Conservation (phyloP, 2,797 vertebrate species). For the Orientallactaga sibirica region DNA sequence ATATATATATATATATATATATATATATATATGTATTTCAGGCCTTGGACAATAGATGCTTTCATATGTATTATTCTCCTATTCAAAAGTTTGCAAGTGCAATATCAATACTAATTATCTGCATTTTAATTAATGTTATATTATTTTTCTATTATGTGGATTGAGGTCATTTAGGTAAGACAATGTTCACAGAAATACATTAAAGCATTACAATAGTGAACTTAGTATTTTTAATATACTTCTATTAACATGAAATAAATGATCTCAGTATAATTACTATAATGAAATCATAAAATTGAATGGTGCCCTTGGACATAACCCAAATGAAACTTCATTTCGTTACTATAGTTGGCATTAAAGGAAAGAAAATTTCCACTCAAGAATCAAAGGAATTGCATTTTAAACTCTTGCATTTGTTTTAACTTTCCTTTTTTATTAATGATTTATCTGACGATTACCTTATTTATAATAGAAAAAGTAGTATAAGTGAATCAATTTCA, state of each 20-base stretch:
- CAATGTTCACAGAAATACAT: not conserved
- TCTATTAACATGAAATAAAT: conserved; percentile 59
- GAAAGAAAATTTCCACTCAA: not conserved
- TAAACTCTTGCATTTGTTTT: conserved; percentile 52
- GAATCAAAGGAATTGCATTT: conserved; percentile 29
- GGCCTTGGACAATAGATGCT: not conserved
- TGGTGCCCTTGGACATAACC: conserved; percentile 53
- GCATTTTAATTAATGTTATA: conserved; percentile 27
- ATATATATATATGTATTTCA: not conserved
- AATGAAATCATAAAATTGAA: conserved; percentile 61
- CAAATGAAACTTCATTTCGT: conserved; percentile 58
- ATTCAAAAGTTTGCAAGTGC: conserved; percentile 28
- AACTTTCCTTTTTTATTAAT: conserved; percentile 40
- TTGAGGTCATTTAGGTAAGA: conserved; percentile 50
- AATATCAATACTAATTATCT: conserved; percentile 33
- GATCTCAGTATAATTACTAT: conserved; percentile 58
- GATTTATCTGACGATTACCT: not conserved
- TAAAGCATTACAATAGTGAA: conserved; percentile 19
- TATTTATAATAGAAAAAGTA: conserved; percentile 42
- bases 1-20: no score
- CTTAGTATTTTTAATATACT: conserved; percentile 40
- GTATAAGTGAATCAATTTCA: not conserved
- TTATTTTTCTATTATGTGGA: conserved; percentile 11
- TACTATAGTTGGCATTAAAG: conserved; percentile 35
- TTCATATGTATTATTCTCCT: not conserved